Evolutionary conservation across 2,797 vertebrate species (phyloP).

Genomic region (Argyrosomus regius): DNA sequence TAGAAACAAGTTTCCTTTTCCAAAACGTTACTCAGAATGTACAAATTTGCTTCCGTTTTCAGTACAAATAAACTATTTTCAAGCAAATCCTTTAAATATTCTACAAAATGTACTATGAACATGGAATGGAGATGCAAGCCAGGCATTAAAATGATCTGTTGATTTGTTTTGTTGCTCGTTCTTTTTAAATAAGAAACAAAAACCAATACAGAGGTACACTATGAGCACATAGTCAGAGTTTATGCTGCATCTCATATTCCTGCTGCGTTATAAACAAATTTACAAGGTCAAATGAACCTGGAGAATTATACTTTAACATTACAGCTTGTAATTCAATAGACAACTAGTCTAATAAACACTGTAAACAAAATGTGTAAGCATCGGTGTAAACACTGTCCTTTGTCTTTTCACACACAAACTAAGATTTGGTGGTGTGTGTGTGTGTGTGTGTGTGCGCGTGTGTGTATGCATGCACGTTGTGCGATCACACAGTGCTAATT

Average conservation of each 20-base stretch:
- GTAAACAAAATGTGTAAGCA: conserved; percentile 79
- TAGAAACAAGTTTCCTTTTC: conserved; percentile 25
- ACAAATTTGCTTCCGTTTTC: conserved; percentile 69
- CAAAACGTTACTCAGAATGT: conserved; percentile 55
- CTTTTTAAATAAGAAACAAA: conserved; percentile 63
- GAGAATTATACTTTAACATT: conserved; percentile 50
- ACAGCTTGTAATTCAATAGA: conserved; percentile 63
- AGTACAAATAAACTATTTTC: conserved; percentile 61
- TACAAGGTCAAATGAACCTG: conserved; percentile 61
- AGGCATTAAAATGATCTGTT: conserved; percentile 55
- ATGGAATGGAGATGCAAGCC: conserved; percentile 63
- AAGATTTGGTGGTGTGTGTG: conserved; percentile 5
- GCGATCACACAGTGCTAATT: conserved; percentile 62
- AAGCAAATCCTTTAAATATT: conserved; percentile 77
- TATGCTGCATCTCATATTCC: conserved; percentile 55
- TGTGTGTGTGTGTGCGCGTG: conserved; percentile 11
- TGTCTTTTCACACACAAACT: conserved; percentile 45
- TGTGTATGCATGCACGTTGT: conserved; percentile 33
- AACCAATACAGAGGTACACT: conserved; percentile 54
- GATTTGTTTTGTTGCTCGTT: conserved; percentile 51
- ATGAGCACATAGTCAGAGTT: conserved; percentile 44
- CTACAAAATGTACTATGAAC: conserved; percentile 71
- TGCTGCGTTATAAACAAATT: conserved; percentile 68
- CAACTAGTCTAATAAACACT: conserved; percentile 74
- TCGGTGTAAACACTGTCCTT: conserved; percentile 76